These are phyloP conservation scores for Geotria australis DNA, from an alignment of 2,797 vertebrate genomes.

Conservation along the genomic window DNA sequence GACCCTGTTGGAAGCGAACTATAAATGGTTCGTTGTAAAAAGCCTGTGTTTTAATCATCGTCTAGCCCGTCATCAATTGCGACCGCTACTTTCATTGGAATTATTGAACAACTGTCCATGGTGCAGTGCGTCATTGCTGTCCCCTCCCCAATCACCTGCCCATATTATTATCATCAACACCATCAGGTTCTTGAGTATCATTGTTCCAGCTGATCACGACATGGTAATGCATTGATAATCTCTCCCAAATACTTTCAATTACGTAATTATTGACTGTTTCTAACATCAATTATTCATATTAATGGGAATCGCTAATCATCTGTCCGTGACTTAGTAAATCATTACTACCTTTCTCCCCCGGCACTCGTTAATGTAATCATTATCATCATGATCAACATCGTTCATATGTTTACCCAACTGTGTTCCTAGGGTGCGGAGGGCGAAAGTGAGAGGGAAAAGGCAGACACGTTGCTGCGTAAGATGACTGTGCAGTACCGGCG, in stretches of 20 bases:
- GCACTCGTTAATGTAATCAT: background rate
- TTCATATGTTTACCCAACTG: no score
- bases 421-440: no score
- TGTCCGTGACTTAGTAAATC: background rate
- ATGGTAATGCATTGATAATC: no score
- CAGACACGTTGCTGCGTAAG: conserved; percentile 31
- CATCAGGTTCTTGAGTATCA: background rate
- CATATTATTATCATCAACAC: conserved; percentile 1
- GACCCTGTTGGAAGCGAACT: background rate
- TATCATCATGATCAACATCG: no score
- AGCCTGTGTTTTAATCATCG: background rate
- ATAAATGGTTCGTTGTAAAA: background rate
- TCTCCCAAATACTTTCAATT: background rate
- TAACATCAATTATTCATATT: background rate
- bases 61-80: no score
- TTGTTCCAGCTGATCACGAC: background rate
- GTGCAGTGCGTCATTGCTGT: background rate
- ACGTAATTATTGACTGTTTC: background rate
- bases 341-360: background rate
- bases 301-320: background rate
- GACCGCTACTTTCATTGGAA: no score
- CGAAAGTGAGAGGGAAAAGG: conserved; percentile 10
- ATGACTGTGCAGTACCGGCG: conserved; percentile 36
- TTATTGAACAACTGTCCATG: background rate
- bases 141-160: background rate